Conservation (phyloP, 2,113 vertebrate species). For the Ivindomyrus marchei region DNA sequence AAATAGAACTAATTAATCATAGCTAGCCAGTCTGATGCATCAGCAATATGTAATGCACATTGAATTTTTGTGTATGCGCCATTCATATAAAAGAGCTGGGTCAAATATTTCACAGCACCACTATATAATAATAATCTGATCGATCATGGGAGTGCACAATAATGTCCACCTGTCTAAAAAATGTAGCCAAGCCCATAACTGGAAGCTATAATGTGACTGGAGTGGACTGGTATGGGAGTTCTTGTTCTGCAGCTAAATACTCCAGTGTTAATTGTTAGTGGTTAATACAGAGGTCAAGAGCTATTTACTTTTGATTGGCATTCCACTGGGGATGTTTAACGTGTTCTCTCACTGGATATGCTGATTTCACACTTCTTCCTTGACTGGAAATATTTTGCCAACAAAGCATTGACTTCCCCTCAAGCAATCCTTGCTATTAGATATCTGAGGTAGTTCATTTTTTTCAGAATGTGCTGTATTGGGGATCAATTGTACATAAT, state of each 20-base stretch:
- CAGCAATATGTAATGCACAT: neutral
- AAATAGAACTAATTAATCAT: neutral
- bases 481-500: conserved; percentile 7
- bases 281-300: conserved; percentile 8
- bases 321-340: neutral
- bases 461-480: neutral
- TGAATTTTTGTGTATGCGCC: neutral
- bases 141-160: neutral
- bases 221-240: neutral
- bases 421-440: neutral
- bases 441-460: neutral
- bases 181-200: neutral
- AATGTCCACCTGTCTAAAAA: neutral
- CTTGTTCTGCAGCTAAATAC: neutral
- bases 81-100: neutral
- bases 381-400: neutral
- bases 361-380: neutral
- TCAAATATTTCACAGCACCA: neutral
- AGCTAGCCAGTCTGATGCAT: neutral
- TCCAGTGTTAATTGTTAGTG: neutral
- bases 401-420: neutral
- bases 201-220: neutral
- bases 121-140: neutral
- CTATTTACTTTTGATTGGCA: neutral
- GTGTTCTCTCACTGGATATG: neutral